Base-by-base conservation (phyloP, 2,113 vertebrate genomes). In the Smithornis capensis region DNA sequence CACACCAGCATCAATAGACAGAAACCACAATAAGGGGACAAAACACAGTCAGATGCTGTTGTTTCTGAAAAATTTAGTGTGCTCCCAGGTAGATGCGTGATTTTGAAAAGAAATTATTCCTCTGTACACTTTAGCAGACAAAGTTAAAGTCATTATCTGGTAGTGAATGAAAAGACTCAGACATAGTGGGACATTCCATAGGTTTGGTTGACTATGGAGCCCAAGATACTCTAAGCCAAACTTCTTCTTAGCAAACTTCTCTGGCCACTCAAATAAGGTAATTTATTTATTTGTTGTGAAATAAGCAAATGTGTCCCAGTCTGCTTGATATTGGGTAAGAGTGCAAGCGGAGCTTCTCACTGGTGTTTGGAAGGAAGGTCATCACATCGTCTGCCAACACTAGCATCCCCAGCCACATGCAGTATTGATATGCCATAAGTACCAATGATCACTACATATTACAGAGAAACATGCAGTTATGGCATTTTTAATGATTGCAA, bases 381-480 rank as follows among this genome's bases (percentile, higher is more conserved):
- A 69, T 31, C 47, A 35, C 63, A 25, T 4, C 7, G 22, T 24
- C 57, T 86, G 57, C 23, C 59, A 64, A 21, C 3, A 28, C 1
- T 49, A 83, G 44, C 83, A 77, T 33, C 23, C 33, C 27, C 59
- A 83, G 49, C 4, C 83, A 80, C 62, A 55, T 12, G 10, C 23
- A 18, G 37, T 8, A 14, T 4, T 73, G 42, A 35, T 65, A 40
- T 0, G 0, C 29, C 1, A 0, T 6, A 53, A 59, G 21, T 52
- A 75, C 24, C 45, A 63, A 45, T 3, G 29, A 35, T 28, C 56
- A 24, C 28, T 31, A 9, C 9, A 1, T 17, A 29, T 29, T 31
- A 45, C 7, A 47, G 18, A 74, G 19, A 23, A 89, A 83, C 70
- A 63, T 19, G 9, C 12, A 59, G 6, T 16, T 33, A 21, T 23